Conservation (phyloP, 64 coral and sea anemone species). For the Porites lutea region DNA sequence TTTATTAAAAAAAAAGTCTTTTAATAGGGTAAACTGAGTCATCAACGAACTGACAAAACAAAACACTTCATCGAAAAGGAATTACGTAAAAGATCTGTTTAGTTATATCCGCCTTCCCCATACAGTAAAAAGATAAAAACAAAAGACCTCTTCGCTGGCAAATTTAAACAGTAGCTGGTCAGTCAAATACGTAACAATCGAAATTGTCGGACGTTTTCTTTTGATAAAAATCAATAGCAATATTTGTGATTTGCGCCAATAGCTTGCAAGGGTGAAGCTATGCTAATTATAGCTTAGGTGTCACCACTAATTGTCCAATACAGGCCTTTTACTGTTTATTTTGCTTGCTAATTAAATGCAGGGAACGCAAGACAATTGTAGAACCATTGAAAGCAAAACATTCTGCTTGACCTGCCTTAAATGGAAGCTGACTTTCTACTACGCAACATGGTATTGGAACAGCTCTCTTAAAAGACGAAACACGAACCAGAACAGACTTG, state of each 20-base stretch:
- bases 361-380: neutral
- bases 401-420: neutral
- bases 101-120: too few species aligned
- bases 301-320: slow-evolving; percentile 4
- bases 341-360: slow-evolving; percentile 9
- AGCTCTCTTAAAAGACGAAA: neutral
- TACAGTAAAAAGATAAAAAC: too few species aligned
- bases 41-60: too few species aligned
- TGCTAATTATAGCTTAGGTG: neutral
- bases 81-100: too few species aligned
- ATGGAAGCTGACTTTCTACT: neutral
- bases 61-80: too few species aligned
- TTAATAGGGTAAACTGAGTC: too few species aligned
- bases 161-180: too few species aligned
- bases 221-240: neutral
- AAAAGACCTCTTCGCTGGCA: too few species aligned
- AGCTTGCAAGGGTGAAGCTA: neutral
- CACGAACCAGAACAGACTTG: neutral
- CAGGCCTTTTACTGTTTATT: neutral
- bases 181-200: neutral
- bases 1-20: too few species aligned
- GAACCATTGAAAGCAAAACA: neutral
- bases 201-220: neutral
- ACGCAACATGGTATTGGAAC: neutral
- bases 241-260: neutral